Percentiles rank a stretch among this genome's conserved stretches.
These are phyloP conservation scores for Tursiops truncatus DNA, from an alignment of 2,113 vertebrate species.

Conservation along the genomic window DNA sequence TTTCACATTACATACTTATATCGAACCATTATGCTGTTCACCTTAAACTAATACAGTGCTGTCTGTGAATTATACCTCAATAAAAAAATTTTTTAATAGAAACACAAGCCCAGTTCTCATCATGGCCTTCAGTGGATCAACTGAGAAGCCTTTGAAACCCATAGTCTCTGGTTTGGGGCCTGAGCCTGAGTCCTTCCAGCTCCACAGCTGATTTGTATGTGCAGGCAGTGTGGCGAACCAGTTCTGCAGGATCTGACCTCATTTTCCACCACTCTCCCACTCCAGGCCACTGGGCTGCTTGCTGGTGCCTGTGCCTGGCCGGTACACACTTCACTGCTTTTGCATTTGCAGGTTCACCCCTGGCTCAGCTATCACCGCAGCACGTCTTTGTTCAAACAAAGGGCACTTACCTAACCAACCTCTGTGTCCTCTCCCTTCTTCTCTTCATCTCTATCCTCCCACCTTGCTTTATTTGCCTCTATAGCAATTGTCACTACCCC, in stretches of 20 bases:
- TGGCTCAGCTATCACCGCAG: background rate
- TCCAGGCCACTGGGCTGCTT: background rate
- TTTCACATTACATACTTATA: background rate
- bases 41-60: background rate
- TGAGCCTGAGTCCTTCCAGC: background rate
- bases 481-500: background rate
- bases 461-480: background rate
- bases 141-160: background rate
- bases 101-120: background rate
- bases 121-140: background rate
- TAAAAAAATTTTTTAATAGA: background rate
- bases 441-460: background rate
- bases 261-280: background rate
- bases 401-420: too few relatives aligned
- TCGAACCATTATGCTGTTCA: background rate
- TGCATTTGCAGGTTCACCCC: too few relatives aligned
- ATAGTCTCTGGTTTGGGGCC: background rate
- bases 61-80: background rate
- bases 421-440: background rate
- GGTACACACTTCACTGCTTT: background rate
- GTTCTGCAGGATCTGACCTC: background rate
- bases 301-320: background rate
- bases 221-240: background rate
- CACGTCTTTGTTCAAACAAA: background rate
- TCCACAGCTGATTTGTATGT: accelerated